A percentile compares a stretch with the other conserved stretches of the same genome.
Conservation (phyloP, 1,140 invertebrate species). For the Probaryconus sp. region DNA sequence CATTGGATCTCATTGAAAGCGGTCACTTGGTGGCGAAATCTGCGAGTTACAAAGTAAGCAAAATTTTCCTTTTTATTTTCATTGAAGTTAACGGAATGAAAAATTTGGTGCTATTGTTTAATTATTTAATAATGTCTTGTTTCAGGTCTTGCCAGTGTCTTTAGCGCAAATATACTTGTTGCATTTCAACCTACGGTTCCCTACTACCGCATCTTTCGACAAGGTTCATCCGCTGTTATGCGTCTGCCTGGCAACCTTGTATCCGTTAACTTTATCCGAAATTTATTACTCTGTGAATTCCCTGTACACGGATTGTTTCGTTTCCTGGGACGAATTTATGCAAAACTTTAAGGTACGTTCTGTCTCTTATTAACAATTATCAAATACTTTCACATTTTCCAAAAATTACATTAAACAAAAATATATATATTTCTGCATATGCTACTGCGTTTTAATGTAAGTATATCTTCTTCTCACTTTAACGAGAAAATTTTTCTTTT, state of each 20-base stretch:
- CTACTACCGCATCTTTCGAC: constrained; percentile 92
- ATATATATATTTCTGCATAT: background rate
- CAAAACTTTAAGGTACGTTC: constrained; percentile 85
- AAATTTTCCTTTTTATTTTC: background rate
- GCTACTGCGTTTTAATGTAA: background rate
- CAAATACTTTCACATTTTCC: background rate
- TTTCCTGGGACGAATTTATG: constrained; percentile 94
- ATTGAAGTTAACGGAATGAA: no score
- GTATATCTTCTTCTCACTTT: background rate
- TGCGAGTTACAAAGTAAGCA: constrained; percentile 92
- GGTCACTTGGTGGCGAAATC: constrained; percentile 96
- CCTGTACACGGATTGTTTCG: constrained; percentile 84
- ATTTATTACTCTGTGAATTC: constrained; percentile 97
- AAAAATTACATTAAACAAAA: background rate
- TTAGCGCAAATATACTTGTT: constrained; percentile 95
- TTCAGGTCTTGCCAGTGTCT: constrained; percentile 88
- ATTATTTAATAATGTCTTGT: constrained; percentile 16
- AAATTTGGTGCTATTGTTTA: no score
- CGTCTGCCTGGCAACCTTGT: constrained; percentile 92
- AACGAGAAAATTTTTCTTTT: no score
- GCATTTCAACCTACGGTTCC: constrained; percentile 95
- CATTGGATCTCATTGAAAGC: constrained; percentile 94
- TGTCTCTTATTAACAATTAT: background rate
- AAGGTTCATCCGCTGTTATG: constrained; percentile 92
- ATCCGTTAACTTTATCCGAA: constrained; percentile 92